A percentile compares a stretch with the other conserved stretches of the same genome.
Conservation (phyloP, 2,888 invertebrate genomes). For the Sturmia bella region DNA sequence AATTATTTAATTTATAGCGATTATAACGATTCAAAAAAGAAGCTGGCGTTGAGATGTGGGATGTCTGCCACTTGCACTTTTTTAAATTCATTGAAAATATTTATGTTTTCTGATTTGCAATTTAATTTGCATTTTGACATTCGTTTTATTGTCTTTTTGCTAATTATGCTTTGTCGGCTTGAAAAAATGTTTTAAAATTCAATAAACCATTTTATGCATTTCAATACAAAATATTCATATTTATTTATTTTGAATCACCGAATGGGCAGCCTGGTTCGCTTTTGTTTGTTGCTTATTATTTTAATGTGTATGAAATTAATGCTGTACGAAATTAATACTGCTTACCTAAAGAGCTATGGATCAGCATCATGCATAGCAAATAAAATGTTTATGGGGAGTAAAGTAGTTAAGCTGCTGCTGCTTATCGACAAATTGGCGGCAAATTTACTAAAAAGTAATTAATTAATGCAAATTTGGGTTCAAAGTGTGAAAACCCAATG, state of each 20-base stretch:
- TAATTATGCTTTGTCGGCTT: slow-evolving; percentile 67
- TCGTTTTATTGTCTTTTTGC: slow-evolving; percentile 61
- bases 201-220: slow-evolving; percentile 64
- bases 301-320: slow-evolving; percentile 21
- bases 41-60: slow-evolving; percentile 24
- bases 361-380: slow-evolving; percentile 14
- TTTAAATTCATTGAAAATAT: slow-evolving; percentile 54
- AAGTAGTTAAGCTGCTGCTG: slow-evolving; percentile 51
- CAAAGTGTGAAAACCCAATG: slow-evolving; percentile 54
- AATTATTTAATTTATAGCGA: background rate
- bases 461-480: slow-evolving; percentile 13
- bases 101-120: slow-evolving; percentile 66
- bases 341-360: too few species aligned
- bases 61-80: slow-evolving; percentile 21
- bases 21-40: background rate
- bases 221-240: slow-evolving; percentile 49
- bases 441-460: slow-evolving; percentile 28
- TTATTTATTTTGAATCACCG: slow-evolving; percentile 42
- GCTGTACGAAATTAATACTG: too few species aligned
- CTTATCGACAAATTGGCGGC: slow-evolving; percentile 7
- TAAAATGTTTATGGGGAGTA: slow-evolving; percentile 60
- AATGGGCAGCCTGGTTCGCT: background rate
- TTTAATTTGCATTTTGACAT: slow-evolving; percentile 64
- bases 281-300: slow-evolving; percentile 22
- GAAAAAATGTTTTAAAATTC: slow-evolving; percentile 58